Percentiles rank a stretch among this genome's conserved stretches.
These are phyloP conservation scores for Ostrea edulis DNA, from an alignment of 1,140 invertebrate genomes.

Conservation along the genomic window DNA sequence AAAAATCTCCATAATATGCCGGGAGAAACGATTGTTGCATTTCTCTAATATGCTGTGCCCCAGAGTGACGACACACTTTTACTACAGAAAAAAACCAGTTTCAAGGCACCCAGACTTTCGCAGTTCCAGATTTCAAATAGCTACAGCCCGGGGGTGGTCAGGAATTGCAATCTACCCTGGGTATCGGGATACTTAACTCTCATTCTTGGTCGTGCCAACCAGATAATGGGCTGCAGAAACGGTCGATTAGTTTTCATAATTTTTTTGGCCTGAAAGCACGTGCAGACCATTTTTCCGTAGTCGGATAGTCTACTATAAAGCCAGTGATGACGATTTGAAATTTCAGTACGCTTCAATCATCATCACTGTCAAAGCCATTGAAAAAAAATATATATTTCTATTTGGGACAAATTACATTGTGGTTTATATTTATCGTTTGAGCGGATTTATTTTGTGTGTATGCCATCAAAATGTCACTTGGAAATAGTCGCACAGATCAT, in stretches of 20 bases:
- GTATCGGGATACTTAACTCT: constrained; percentile 18
- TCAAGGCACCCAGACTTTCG: constrained; percentile 1
- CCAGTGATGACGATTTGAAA: constrained; percentile 37
- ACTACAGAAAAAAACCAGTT: background rate
- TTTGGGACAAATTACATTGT: constrained; percentile 37
- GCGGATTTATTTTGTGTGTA: constrained; percentile 18
- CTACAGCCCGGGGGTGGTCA: background rate
- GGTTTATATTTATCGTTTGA: constrained; percentile 8
- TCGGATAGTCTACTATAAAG: constrained; percentile 23
- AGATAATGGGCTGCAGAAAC: constrained; percentile 25
- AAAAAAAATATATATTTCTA: background rate
- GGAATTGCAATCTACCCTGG: constrained; percentile 38
- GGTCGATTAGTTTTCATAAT: constrained; percentile 20
- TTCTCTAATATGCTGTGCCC: constrained; percentile 24
- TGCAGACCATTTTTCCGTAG: constrained; percentile 33
- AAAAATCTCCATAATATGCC: constrained; percentile 20
- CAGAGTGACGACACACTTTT: background rate
- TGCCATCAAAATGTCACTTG: constrained; percentile 28
- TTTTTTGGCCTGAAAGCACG: constrained; percentile 19
- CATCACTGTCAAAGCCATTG: constrained; percentile 36
- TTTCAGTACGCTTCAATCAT: constrained; percentile 37
- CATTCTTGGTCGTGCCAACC: constrained; percentile 16
- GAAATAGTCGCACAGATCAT: constrained; percentile 27
- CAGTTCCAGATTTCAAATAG: constrained; percentile 17
- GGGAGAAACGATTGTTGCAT: constrained; percentile 29